A percentile compares a stretch with the other conserved stretches of the same genome.
These are phyloP conservation scores for Takifugu rubripes DNA, from an alignment of 2,797 vertebrate genomes.

Conservation along the genomic window DNA sequence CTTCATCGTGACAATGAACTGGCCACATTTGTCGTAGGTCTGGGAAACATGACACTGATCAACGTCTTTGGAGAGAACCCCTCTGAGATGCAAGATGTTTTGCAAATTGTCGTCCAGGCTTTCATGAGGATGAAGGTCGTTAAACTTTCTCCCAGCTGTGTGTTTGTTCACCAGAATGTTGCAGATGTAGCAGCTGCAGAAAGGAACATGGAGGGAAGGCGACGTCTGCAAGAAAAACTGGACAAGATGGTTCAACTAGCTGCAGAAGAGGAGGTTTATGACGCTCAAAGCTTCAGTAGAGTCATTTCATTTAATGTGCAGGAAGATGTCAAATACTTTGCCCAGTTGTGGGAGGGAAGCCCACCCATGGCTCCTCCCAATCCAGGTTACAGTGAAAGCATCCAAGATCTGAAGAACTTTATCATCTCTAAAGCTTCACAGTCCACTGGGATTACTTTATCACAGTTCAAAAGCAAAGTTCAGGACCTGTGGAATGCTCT, in stretches of 20 bases:
- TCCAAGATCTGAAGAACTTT: conserved; percentile 67
- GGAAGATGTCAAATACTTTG: conserved; percentile 74
- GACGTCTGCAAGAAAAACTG: conserved; percentile 64
- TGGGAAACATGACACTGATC: conserved; percentile 78
- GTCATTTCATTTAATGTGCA: conserved; percentile 73
- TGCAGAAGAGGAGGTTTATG: conserved; percentile 65
- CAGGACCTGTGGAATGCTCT: conserved; percentile 71
- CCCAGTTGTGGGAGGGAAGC: conserved; percentile 74
- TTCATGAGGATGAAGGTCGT: conserved; percentile 79
- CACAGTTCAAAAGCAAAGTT: conserved; percentile 60
- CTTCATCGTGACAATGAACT: conserved; percentile 73
- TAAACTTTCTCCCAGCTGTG: conserved; percentile 62
- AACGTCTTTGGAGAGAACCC: conserved; percentile 81
- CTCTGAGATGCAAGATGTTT: conserved; percentile 76
- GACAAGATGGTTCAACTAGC: conserved; percentile 71
- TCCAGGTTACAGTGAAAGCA: conserved; percentile 68
- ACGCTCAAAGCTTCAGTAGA: conserved; percentile 62
- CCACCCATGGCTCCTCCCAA: conserved; percentile 80
- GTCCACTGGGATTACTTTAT: conserved; percentile 49
- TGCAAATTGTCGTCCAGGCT: conserved; percentile 77
- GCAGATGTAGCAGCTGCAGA: conserved; percentile 66
- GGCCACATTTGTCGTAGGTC: conserved; percentile 78
- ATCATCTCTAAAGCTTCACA: conserved; percentile 55
- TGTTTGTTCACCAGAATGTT: conserved; percentile 65
- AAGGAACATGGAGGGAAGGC: conserved; percentile 69